phyloP scores from a whole-genome alignment of 1,140 invertebrate species.

The Heliothis subflexa region DNA sequence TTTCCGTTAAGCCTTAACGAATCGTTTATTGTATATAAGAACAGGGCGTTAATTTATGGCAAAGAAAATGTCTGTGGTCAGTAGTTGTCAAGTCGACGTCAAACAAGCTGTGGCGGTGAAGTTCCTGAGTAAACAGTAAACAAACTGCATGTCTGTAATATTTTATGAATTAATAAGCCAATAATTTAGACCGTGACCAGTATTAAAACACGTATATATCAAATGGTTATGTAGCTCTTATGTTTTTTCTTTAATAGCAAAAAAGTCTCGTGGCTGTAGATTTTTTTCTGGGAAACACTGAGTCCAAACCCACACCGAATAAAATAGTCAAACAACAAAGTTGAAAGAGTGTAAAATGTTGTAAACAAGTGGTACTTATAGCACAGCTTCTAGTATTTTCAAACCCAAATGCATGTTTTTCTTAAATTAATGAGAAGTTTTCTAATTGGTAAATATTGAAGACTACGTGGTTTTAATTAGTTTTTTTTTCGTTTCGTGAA shows the following conservation, averaged over 20 bases:
- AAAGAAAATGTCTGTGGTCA: background rate
- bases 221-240: too few relatives aligned
- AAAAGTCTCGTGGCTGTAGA: too few relatives aligned
- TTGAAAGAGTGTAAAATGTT: background rate
- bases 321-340: too few relatives aligned
- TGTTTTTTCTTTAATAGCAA: too few relatives aligned
- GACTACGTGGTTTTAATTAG: too few relatives aligned
- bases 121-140: background rate
- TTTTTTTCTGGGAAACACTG: too few relatives aligned
- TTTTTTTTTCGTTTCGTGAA: too few relatives aligned
- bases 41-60: background rate
- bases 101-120: background rate
- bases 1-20: too few relatives aligned
- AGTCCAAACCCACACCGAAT: too few relatives aligned
- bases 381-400: too few relatives aligned
- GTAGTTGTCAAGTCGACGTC: background rate
- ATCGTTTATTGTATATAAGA: too few relatives aligned
- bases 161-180: constrained; percentile 3
- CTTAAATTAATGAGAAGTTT: background rate
- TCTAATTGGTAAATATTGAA: too few relatives aligned
- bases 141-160: constrained; percentile 7
- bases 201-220: background rate
- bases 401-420: background rate
- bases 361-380: background rate
- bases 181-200: background rate